Evolutionary conservation across 2,888 invertebrate species (phyloP).

Genomic region (Heliconius cydno): DNA sequence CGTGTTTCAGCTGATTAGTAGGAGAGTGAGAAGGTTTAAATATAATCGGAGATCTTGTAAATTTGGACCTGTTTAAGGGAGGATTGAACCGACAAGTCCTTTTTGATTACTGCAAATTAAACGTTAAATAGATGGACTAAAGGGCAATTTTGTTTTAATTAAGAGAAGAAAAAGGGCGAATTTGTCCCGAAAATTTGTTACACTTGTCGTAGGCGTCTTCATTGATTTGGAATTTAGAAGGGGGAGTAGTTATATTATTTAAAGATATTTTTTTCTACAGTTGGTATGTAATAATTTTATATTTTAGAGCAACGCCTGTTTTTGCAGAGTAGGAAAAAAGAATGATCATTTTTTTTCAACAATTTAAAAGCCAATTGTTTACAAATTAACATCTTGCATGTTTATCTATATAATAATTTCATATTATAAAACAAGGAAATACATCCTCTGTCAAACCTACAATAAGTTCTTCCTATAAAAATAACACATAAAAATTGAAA

Average conservation of each 20-base stretch:
- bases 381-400: too few relatives aligned
- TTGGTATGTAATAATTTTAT: not conserved
- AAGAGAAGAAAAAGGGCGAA: conserved; percentile 44
- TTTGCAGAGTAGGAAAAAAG: too few relatives aligned
- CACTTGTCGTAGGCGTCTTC: conserved; percentile 34
- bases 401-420: too few relatives aligned
- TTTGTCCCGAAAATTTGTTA: conserved; percentile 32
- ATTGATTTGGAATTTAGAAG: conserved; percentile 20
- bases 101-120: conserved; percentile 63
- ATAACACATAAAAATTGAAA: not conserved
- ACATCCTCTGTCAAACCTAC: too few relatives aligned
- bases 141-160: conserved; percentile 67
- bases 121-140: conserved; percentile 65
- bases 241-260: not conserved
- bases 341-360: too few relatives aligned
- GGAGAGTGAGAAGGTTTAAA: conserved; percentile 47
- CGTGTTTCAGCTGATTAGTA: conserved; percentile 43
- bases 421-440: too few relatives aligned
- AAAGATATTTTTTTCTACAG: not conserved
- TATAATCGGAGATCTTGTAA: conserved; percentile 56
- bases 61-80: conserved; percentile 51
- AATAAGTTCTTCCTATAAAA: not conserved
- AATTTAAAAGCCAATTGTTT: not conserved
- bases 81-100: conserved; percentile 52
- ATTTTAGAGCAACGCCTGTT: not conserved